These are phyloP conservation scores for Gallinago nigripennis DNA, from an alignment of 2,797 vertebrate species.

Conservation along the genomic window DNA sequence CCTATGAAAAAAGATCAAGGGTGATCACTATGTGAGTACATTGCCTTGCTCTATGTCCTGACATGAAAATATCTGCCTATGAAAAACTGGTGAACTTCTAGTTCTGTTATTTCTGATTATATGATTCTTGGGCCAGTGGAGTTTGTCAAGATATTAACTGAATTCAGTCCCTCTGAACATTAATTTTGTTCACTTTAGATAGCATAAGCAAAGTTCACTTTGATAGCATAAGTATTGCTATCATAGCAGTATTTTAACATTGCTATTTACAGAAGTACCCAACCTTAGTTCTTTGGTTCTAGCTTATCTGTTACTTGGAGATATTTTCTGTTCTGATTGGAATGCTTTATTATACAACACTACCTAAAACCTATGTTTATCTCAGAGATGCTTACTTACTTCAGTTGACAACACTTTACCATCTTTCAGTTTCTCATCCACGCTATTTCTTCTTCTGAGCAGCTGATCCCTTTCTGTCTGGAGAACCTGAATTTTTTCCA, in stretches of 20 bases:
- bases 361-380: neutral
- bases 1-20: neutral
- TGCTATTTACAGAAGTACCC: neutral
- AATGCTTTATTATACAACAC: neutral
- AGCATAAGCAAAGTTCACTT: too few species aligned
- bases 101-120: neutral
- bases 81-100: neutral
- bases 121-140: neutral
- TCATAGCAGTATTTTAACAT: neutral
- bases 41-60: neutral
- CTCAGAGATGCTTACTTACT: slow-evolving; percentile 77
- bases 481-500: slow-evolving; percentile 77
- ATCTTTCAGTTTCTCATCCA: slow-evolving; percentile 84
- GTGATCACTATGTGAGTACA: neutral
- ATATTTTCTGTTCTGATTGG: neutral
- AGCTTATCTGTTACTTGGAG: neutral
- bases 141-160: neutral
- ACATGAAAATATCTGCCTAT: neutral
- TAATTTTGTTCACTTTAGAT: neutral
- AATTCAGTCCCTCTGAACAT: neutral
- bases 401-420: slow-evolving; percentile 80
- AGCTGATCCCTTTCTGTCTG: slow-evolving; percentile 81
- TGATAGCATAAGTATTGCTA: neutral
- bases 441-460: slow-evolving; percentile 76
- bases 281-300: neutral